phyloP scores from a whole-genome alignment of 2,888 invertebrate genomes.

The Quadroppia sp. region DNA sequence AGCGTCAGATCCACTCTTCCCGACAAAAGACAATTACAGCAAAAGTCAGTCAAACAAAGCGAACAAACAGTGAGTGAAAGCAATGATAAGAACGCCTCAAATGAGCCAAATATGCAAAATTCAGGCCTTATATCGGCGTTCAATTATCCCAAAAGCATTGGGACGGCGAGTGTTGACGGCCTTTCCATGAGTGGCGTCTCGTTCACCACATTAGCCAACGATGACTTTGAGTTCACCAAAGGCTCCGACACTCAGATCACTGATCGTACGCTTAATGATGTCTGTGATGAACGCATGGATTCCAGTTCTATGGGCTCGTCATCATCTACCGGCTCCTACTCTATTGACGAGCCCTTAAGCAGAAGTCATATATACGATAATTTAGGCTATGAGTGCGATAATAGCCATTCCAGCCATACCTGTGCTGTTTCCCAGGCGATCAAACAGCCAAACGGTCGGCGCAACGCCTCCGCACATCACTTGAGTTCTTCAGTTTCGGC shows the following conservation, averaged over 20 bases:
- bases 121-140: not conserved
- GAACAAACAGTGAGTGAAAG: not conserved
- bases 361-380: constrained; percentile 27
- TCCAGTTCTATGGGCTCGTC: constrained; percentile 8
- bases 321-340: constrained; percentile 2
- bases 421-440: not conserved
- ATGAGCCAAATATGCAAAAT: constrained; percentile 28
- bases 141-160: not conserved
- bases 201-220: constrained; percentile 62
- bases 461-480: constrained; percentile 11
- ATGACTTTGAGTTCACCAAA: constrained; percentile 61
- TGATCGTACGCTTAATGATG: not conserved
- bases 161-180: constrained; percentile 22
- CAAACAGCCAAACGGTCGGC: not conserved
- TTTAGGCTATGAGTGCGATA: constrained; percentile 13
- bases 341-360: not conserved
- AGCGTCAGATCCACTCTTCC: constrained; percentile 43
- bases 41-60: not conserved
- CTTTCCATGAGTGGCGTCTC: constrained; percentile 50
- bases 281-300: not conserved
- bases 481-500: constrained; percentile 24
- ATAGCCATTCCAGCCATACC: not conserved
- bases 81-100: not conserved
- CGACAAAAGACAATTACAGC: constrained; percentile 42
- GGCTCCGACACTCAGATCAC: constrained; percentile 13